Evolutionary conservation across 2,113 vertebrate species (phyloP), one percentile per base, ranked within the genome.

Genomic region (Indri indri): DNA sequence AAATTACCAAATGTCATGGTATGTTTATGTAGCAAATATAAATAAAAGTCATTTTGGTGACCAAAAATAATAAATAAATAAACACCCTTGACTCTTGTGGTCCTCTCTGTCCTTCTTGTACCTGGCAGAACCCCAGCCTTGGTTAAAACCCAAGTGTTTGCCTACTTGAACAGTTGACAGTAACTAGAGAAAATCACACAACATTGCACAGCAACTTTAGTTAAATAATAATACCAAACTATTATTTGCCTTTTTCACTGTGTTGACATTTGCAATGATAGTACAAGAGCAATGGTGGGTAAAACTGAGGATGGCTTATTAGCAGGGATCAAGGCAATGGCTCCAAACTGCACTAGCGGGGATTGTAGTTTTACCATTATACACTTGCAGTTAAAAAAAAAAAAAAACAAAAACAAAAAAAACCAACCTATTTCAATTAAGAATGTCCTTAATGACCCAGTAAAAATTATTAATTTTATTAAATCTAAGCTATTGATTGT

Each of bases 21-120:
- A 4, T 80, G 47, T 91, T 96, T 89, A 61, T 76, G 9, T 73
- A 83, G 22, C 45, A 95, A 93, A 73, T 88, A 91, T 30, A 85
- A 97, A 94, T 97, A 94, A 97, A 97, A 91, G 5, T 84, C 73
- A 74, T 94, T 91, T 94, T 88, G 52, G 10, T 92, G 27, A 66
- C 23, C n/a, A n/a, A n/a, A n/a, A n/a, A n/a, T n/a, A n/a, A n/a
- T n/a, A n/a, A n/a, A n/a, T n/a, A n/a, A n/a, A n/a, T n/a, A n/a
- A 42, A 77, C 12, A 59, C 22, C 7, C 27, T 63, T 54, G 37
- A 63, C 22, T 23, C 45, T 13, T 6, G 6, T 34, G 18, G 18
- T 80, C n/a, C 12, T 85, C 3, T 63, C 42, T 27, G 18, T 73
- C 9, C 32, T 22, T 73, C 34, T 27, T 27, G 32, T 40, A 40